Percentiles rank a stretch among this genome's conserved stretches.
These are phyloP conservation scores for Drosophila bocki DNA, from an alignment of 1,140 invertebrate species.

Conservation along the genomic window DNA sequence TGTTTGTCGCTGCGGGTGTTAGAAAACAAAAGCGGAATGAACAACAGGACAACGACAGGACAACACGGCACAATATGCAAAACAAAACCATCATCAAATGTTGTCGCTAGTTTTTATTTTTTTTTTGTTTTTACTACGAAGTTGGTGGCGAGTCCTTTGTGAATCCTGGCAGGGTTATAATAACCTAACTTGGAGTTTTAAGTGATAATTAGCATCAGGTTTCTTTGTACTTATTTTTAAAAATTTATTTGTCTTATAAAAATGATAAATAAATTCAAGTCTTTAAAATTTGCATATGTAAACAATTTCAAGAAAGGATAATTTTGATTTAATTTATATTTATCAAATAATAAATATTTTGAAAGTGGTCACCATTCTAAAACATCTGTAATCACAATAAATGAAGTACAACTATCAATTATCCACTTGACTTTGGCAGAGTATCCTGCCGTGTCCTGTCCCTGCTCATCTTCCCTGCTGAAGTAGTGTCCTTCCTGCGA, in stretches of 20 bases:
- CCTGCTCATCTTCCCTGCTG: neutral
- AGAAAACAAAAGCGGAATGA: conserved; percentile 77
- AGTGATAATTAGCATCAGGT: neutral
- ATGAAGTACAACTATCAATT: neutral
- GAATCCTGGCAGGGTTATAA: conserved; percentile 1
- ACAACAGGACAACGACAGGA: conserved; percentile 48
- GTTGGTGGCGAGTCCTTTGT: conserved; percentile 8
- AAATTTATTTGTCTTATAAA: too few species aligned
- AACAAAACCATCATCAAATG: conserved; percentile 70
- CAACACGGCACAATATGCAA: conserved; percentile 70
- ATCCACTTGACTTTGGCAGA: conserved; percentile 10
- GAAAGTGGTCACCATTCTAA: too few species aligned
- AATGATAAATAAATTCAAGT: too few species aligned
- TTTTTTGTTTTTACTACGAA: neutral
- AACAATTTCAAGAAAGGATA: too few species aligned
- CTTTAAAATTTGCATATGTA: too few species aligned
- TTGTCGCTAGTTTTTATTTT: conserved; percentile 47
- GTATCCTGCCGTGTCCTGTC: conserved; percentile 18
- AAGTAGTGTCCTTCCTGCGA: conserved; percentile 16
- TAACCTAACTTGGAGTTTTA: neutral
- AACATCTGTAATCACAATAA: neutral
- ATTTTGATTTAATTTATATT: too few species aligned
- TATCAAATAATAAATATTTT: too few species aligned
- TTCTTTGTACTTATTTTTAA: accelerated
- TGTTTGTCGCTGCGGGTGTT: conserved; percentile 73